These are phyloP conservation scores for Tachycineta bicolor DNA, from an alignment of 2,113 vertebrate species.

Conservation along the genomic window DNA sequence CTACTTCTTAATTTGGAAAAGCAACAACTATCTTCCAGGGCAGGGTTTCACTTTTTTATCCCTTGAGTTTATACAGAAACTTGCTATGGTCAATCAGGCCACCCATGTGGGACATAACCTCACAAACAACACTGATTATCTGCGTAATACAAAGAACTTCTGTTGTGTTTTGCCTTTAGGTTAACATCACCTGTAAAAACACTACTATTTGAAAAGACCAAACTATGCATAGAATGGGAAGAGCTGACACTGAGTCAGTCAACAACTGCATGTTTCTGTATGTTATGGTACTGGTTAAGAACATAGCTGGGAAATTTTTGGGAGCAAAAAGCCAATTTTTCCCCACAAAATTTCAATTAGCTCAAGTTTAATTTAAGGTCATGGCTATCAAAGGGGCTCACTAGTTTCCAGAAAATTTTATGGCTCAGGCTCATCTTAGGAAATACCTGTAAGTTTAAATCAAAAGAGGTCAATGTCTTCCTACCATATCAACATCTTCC, in stretches of 20 bases:
- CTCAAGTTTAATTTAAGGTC: not conserved
- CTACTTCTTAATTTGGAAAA: not conserved
- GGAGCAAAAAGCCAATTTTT: not conserved
- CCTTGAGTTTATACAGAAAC: not conserved
- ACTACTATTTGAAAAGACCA: not conserved
- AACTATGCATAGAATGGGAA: not conserved
- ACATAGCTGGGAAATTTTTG: not conserved
- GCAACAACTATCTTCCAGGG: not conserved
- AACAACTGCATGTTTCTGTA: not conserved
- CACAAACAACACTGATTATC: not conserved
- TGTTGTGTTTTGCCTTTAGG: not conserved
- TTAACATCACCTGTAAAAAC: constrained; percentile 25
- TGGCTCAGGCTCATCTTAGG: not conserved
- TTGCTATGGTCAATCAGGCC: not conserved
- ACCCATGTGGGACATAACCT: not conserved
- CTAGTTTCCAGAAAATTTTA: not conserved
- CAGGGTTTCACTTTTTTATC: not conserved
- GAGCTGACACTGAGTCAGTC: not conserved
- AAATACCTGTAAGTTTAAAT: not conserved
- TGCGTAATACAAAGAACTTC: not conserved
- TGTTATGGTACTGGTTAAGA: not conserved
- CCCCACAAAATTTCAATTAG: not conserved
- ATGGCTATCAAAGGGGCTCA: not conserved
- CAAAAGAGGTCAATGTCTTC: not conserved
- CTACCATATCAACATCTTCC: not conserved